Conservation (phyloP, 2,113 vertebrate genomes). For the Aramus guarauna region DNA sequence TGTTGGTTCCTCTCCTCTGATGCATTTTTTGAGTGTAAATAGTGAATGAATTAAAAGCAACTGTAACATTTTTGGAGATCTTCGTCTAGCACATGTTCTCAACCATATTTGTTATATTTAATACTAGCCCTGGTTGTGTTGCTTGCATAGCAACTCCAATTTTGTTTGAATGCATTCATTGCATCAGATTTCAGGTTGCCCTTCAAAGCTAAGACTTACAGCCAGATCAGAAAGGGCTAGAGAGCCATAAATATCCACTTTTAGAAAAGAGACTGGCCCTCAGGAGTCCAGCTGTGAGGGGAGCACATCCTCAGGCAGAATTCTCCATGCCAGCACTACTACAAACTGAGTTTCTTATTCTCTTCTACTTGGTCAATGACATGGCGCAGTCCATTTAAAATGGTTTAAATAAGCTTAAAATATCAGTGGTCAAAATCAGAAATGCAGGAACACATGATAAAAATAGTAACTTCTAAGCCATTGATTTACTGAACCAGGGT, state of each 20-base stretch:
- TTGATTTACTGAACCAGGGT: not conserved
- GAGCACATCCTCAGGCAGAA: not conserved
- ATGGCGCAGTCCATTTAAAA: not conserved
- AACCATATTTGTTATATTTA: not conserved
- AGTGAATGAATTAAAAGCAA: not conserved
- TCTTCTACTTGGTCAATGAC: not conserved
- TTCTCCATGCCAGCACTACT: not conserved
- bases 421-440: not conserved
- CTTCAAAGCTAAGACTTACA: not conserved
- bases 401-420: not conserved
- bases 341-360: not conserved
- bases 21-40: not conserved
- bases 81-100: not conserved
- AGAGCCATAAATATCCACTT: not conserved
- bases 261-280: not conserved
- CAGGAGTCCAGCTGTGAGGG: not conserved
- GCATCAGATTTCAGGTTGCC: not conserved
- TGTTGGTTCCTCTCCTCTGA: not conserved
- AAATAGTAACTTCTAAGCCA: not conserved
- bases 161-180: not conserved
- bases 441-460: not conserved
- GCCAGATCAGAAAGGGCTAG: not conserved
- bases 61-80: not conserved
- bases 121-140: not conserved
- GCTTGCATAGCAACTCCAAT: not conserved